Conservation (phyloP, 2,113 vertebrate species). For the Theristicus caerulescens region DNA sequence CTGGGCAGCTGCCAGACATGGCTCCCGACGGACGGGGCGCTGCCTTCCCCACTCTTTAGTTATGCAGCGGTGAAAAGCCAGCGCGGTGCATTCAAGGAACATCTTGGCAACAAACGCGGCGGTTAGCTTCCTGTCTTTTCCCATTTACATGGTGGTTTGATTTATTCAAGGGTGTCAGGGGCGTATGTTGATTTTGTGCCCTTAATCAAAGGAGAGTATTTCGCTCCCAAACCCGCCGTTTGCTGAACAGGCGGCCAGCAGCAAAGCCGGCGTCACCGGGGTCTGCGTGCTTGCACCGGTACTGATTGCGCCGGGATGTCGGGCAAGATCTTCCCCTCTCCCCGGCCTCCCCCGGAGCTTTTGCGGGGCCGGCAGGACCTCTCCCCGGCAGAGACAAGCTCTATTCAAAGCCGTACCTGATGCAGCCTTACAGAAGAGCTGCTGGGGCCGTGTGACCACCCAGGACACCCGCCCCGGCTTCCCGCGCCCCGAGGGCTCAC, state of each 20-base stretch:
- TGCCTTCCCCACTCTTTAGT: background rate
- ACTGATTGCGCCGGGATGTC: rapidly evolving
- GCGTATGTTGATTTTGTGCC: background rate
- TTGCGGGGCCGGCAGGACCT: background rate
- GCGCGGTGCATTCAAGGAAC: background rate
- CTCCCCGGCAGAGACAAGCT: background rate
- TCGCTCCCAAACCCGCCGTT: background rate
- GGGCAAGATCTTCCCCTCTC: background rate
- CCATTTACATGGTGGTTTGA: background rate
- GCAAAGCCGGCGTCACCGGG: background rate
- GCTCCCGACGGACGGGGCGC: background rate
- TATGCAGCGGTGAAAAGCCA: background rate
- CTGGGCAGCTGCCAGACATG: background rate
- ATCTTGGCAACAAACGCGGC: background rate
- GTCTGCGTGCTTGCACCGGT: too few species aligned
- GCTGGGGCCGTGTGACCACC: background rate
- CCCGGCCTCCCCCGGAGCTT: background rate
- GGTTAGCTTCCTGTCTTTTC: background rate
- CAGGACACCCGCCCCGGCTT: background rate
- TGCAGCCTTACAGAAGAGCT: background rate
- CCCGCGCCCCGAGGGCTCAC: background rate
- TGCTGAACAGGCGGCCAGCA: background rate
- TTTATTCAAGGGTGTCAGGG: background rate
- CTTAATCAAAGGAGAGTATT: background rate
- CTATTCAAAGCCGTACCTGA: background rate